Conservation (phyloP, 1,140 invertebrate species). For the Zaprionus lachaisei region DNA sequence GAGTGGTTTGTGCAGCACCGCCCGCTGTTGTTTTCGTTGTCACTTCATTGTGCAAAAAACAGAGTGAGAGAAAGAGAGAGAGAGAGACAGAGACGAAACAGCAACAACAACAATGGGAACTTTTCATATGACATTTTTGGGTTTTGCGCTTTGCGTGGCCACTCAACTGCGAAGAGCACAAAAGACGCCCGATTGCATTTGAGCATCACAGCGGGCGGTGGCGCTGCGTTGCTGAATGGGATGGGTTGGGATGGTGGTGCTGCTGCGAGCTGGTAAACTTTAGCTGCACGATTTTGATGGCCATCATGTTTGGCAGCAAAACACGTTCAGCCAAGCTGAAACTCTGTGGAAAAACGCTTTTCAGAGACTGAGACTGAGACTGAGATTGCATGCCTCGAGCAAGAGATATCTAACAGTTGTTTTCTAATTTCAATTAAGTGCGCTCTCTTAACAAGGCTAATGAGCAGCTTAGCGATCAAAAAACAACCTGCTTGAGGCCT, state of each 20-base stretch:
- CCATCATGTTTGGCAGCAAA: constrained; percentile 58
- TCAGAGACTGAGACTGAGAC: neutral
- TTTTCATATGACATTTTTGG: constrained; percentile 80
- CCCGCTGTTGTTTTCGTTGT: constrained; percentile 82
- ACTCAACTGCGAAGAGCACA: constrained; percentile 83
- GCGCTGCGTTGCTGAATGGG: neutral
- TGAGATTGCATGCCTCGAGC: constrained; percentile 26
- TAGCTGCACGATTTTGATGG: constrained; percentile 67
- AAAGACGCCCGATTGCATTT: constrained; percentile 75
- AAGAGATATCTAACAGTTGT: constrained; percentile 6
- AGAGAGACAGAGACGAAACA: constrained; percentile 7
- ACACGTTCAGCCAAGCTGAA: constrained; percentile 71
- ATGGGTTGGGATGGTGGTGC: neutral
- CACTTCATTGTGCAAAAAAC: constrained; percentile 70
- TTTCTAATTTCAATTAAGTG: constrained; percentile 57
- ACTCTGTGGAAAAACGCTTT: constrained; percentile 49
- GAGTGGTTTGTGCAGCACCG: constrained; percentile 64
- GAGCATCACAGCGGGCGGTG: constrained; percentile 27
- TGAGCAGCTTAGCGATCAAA: constrained; percentile 28
- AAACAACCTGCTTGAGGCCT: constrained; percentile 29
- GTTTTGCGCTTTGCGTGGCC: constrained; percentile 79
- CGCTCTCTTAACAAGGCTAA: constrained; percentile 53
- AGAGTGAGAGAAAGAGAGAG: constrained; percentile 10
- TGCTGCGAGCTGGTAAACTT: constrained; percentile 35
- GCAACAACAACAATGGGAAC: constrained; percentile 35